Evolutionary conservation across 1,140 invertebrate genomes (phyloP).

Genomic region (Hypothenemus hampei): DNA sequence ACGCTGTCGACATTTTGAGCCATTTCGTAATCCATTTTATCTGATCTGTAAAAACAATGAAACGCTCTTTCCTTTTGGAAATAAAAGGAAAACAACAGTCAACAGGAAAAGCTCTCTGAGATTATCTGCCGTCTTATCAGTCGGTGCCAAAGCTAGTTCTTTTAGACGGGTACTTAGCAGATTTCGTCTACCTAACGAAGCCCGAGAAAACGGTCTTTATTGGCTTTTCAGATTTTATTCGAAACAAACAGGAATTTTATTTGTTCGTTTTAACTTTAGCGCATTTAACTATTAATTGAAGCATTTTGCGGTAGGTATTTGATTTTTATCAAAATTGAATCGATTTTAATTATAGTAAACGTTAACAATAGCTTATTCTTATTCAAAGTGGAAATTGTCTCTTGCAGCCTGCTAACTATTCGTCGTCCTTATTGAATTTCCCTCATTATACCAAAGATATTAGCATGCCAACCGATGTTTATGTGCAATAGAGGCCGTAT

Average conservation of each 20-base stretch:
- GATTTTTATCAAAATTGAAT: no score
- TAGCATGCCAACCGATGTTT: conserved; percentile 12
- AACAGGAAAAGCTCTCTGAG: conserved; percentile 9
- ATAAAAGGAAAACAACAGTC: conserved; percentile 11
- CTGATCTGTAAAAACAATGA: conserved; percentile 7
- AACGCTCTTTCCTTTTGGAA: not conserved
- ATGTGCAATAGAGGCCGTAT: conserved; percentile 12
- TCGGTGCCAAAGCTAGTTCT: not conserved
- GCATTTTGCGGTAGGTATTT: no score
- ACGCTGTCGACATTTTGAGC: no score
- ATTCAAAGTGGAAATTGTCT: conserved; percentile 6
- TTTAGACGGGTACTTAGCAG: not conserved
- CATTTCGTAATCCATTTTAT: conserved; percentile 1
- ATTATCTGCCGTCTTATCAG: conserved; percentile 7
- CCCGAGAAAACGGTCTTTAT: not conserved
- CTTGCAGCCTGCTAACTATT: conserved; percentile 14
- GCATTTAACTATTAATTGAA: no score
- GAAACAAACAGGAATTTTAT: not conserved
- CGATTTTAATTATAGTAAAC: not conserved
- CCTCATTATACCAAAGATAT: conserved; percentile 11
- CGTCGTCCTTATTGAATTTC: conserved; percentile 14
- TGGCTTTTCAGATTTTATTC: not conserved
- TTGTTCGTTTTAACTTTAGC: no score
- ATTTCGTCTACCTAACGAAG: not conserved
- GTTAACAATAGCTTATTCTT: not conserved